Conservation (phyloP, 2,888 invertebrate species). For the Orthosia cruda region DNA sequence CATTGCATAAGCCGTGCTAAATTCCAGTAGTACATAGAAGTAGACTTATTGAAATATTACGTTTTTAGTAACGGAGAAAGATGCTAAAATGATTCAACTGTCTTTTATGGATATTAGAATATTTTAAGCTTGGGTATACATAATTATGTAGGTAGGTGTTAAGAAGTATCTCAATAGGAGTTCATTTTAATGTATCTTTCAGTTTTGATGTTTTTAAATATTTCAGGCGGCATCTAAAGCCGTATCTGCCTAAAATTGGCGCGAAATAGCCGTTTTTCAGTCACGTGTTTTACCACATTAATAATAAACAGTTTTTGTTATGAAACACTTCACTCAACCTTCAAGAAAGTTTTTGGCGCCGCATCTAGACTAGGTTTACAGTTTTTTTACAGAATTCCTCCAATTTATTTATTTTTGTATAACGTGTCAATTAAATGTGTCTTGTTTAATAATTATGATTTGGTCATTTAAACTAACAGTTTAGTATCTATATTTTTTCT, state of each 20-base stretch:
- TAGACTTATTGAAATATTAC: neutral
- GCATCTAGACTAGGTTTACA: constrained; percentile 28
- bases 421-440: constrained; percentile 1
- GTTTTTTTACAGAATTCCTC: constrained; percentile 19
- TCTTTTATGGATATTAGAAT: too few relatives aligned
- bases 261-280: neutral
- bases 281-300: constrained; percentile 9
- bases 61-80: neutral
- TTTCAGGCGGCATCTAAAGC: neutral
- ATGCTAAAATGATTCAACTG: neutral
- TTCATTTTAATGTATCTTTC: too few relatives aligned
- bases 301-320: constrained; percentile 21
- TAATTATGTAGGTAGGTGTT: too few relatives aligned
- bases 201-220: too few relatives aligned
- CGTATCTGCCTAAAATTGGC: neutral
- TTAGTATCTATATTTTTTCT: too few relatives aligned
- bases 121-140: neutral
- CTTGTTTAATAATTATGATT: neutral
- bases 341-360: constrained; percentile 46
- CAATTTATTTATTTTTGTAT: constrained; percentile 29
- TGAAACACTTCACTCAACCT: constrained; percentile 38
- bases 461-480: neutral
- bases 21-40: neutral
- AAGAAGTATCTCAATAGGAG: too few relatives aligned
- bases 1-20: constrained; percentile 34